Base-by-base conservation (phyloP, 2,888 invertebrate genomes). In the Geophilus truncorum region DNA sequence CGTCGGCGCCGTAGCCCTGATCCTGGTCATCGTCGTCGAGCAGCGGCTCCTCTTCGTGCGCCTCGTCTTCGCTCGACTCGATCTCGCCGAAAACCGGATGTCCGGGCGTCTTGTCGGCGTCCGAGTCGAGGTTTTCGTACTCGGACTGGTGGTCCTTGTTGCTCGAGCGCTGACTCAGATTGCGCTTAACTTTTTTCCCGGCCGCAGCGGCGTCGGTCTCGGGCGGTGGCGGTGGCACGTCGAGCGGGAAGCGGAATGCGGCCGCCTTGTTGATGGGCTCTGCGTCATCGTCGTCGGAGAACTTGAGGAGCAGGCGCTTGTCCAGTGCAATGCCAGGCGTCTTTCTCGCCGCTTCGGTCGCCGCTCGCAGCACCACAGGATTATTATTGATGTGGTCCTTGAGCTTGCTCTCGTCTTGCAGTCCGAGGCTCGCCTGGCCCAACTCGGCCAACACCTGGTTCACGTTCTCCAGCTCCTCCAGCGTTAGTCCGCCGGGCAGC, bases 1-100 rank as follows among this genome's bases (percentile, higher is more conserved):
- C 94, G 87, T 94, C 94, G 0, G 94, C 94, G n/a, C 93, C 93
- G 86, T 94, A 94, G 30, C 94, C 94, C 0, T 93, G 93, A 83
- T 93, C 93, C 84, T 90, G 90, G 57, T 84, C 81, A 83, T 93
- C 93, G 84, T 90, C 90, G 57, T 84, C 81, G 30, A 84, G 80
- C 10, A 84, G 84, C 62, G 84, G 84, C 12, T 83, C 83, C 9
- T 82, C 83, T 32, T 81, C 82, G 7, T 82, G 83, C 77, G 84
- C 84, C 62, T 84, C 84, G 82, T 91, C 91, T 70, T 90, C 91
- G 83, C 93, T 93, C 93, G 93, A 93, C 86, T 94, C 94, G n/a
- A 93, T 93, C 21, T 21, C 32, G 7, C 28, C 15, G 5, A 15
- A 34, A 7, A 7, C 34, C 15, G 15, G 9, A 23, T 32, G 12